phyloP scores from a whole-genome alignment of 2,113 vertebrate species.

The Toxotes chatareus region DNA sequence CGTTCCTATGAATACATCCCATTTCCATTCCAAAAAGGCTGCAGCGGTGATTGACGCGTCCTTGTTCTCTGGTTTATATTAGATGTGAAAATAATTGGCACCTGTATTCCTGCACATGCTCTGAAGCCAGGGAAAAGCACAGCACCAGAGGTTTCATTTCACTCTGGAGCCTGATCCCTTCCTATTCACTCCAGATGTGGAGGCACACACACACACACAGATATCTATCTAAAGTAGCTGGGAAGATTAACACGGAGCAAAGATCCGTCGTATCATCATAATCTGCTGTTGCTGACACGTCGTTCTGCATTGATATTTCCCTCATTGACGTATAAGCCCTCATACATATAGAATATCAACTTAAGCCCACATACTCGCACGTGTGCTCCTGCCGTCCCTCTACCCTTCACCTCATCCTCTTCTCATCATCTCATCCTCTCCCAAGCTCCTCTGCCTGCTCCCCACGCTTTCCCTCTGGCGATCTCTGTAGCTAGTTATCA shows the following conservation, averaged over 20 bases:
- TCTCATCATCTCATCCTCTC: constrained; percentile 45
- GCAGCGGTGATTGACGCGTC: constrained; percentile 70
- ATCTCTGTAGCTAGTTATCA: constrained; percentile 63
- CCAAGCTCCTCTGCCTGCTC: constrained; percentile 38
- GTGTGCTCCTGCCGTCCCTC: constrained; percentile 15
- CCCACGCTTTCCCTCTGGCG: constrained; percentile 50
- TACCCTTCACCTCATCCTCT: constrained; percentile 52
- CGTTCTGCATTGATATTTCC: constrained; percentile 46
- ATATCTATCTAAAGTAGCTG: constrained; percentile 53
- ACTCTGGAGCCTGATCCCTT: constrained; percentile 59
- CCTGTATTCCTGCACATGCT: constrained; percentile 67
- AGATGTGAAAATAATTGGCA: constrained; percentile 79
- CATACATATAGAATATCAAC: constrained; percentile 56
- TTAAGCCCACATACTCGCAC: constrained; percentile 13
- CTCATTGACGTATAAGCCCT: constrained; percentile 45
- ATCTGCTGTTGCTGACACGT: constrained; percentile 43
- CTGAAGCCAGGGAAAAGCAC: constrained; percentile 48
- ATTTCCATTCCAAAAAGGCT: constrained; percentile 73
- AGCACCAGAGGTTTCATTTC: constrained; percentile 60
- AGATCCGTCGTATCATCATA: constrained; percentile 44
- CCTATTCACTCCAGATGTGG: constrained; percentile 75
- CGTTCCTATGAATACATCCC: constrained; percentile 60
- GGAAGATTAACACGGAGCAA: constrained; percentile 55
- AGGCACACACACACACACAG: constrained; percentile 42
- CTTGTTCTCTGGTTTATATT: constrained; percentile 78